Base-by-base conservation (phyloP, 2,797 vertebrate genomes). In the Pangasius larnaudii region DNA sequence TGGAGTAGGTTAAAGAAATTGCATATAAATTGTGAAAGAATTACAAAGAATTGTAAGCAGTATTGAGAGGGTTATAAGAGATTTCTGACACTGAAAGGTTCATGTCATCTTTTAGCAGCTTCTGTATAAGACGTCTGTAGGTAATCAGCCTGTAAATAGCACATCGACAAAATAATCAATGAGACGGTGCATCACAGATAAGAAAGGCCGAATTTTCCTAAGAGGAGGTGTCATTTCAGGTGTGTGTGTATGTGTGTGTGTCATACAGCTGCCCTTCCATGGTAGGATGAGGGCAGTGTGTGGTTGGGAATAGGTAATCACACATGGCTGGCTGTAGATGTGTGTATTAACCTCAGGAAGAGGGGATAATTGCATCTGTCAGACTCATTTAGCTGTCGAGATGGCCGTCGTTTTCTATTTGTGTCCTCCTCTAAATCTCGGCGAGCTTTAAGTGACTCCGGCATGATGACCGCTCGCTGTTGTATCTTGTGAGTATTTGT, bases 341-440 rank as follows among this genome's bases (percentile, higher is more conserved):
- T 95, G 94, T 94, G 94, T 93, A 93, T 95, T 95, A 95, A 95
- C 94, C 95, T 94, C 93, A 91, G 92, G 91, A 92, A 90, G 86
- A 88, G 92, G 90, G 90, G 92, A 93, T 95, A 95, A 95, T 95
- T 94, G 93, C 93, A 92, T 94, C 95, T 94, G 94, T 95, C 94
- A 95, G 94, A 94, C 89, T 92, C 91, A 90, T 93, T 95, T 95
- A 95, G 94, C 94, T 94, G 92, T 90, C 51, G 59, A 92, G 83
- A 91, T 92, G 84, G 90, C 92, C 88, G 92, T 95, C 94, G 92
- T 92, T 93, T 94, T 93, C 93, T 93, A 91, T 94, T 93, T 92
- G 90, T 91, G 90, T 90, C 89, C 84, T 90, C 84, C 78, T 85
- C 90, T 91, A 91, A 93, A 91, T 94, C 90, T 88, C 89, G 88